Conservation (phyloP, 2,797 vertebrate genomes). For the Phalanger gymnotis region DNA sequence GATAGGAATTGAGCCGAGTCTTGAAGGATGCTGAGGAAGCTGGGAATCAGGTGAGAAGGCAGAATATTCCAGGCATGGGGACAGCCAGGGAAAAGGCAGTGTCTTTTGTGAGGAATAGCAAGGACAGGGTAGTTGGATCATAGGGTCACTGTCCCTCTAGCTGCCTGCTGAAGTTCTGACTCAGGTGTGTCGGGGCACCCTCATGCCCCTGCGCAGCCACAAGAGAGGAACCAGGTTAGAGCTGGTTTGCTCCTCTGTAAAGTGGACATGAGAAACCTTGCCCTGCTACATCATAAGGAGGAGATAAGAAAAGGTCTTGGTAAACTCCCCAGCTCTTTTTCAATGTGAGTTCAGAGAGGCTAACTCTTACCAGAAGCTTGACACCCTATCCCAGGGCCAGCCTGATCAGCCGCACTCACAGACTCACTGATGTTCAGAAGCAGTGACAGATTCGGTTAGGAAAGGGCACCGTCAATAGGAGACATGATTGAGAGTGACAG, state of each 20-base stretch:
- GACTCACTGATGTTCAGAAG: background rate
- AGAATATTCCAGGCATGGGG: background rate
- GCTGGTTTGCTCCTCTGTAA: background rate
- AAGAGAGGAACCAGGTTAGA: background rate
- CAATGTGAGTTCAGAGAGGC: background rate
- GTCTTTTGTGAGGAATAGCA: background rate
- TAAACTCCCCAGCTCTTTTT: background rate
- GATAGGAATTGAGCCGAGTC: background rate
- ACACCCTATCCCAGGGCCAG: background rate
- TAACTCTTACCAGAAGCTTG: background rate
- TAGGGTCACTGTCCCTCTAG: background rate
- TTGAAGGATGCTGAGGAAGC: background rate
- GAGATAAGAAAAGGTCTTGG: background rate
- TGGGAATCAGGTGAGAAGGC: background rate
- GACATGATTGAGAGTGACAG: background rate
- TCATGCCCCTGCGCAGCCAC: background rate
- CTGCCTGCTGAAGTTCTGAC: background rate
- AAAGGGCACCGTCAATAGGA: background rate
- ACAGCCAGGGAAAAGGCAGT: background rate
- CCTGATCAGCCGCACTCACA: background rate
- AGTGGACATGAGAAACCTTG: background rate
- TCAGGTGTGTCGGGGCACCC: background rate
- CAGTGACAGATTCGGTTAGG: background rate
- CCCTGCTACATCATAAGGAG: background rate
- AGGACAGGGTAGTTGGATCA: background rate